Conservation (phyloP, 53 echinoderm and acorn worm genomes). For the Pentamera pediparva region DNA sequence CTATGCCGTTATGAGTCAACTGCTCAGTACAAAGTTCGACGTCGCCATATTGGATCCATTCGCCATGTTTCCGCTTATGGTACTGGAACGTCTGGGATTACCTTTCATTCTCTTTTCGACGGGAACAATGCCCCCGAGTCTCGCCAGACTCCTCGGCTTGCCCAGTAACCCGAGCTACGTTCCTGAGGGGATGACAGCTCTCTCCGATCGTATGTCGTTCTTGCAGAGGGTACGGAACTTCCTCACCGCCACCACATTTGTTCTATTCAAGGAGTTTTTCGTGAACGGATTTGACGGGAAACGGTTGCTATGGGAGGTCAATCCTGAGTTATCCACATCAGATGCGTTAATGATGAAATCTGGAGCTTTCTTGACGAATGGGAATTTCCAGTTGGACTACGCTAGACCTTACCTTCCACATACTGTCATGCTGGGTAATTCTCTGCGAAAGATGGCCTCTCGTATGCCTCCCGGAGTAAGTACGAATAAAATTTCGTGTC, state of each 20-base stretch:
- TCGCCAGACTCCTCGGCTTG: constrained; percentile 2
- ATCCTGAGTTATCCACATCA: neutral
- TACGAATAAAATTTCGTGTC: no score
- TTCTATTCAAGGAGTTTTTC: constrained; percentile 3
- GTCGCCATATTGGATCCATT: constrained; percentile 18
- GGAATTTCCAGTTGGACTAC: constrained; percentile 24
- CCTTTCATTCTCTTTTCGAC: neutral
- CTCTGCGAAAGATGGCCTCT: neutral
- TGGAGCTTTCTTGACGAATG: neutral
- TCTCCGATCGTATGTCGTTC: constrained; percentile 26
- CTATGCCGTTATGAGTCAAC: constrained; percentile 2
- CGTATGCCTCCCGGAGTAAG: constrained; percentile 8
- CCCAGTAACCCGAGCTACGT: constrained; percentile 31
- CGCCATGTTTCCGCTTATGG: constrained; percentile 11
- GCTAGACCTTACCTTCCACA: constrained; percentile 16
- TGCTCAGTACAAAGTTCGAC: neutral
- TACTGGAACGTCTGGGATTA: constrained; percentile 11
- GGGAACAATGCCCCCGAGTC: constrained; percentile 5
- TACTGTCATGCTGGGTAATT: constrained; percentile 6
- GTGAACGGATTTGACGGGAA: constrained; percentile 21
- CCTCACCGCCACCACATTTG: neutral
- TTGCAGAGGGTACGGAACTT: constrained; percentile 1
- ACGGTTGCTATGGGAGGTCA: neutral
- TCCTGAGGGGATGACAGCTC: constrained; percentile 23
- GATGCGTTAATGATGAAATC: neutral